These are phyloP conservation scores for Epistrophe grossulariae DNA, from an alignment of 2,888 invertebrate genomes.

Conservation along the genomic window DNA sequence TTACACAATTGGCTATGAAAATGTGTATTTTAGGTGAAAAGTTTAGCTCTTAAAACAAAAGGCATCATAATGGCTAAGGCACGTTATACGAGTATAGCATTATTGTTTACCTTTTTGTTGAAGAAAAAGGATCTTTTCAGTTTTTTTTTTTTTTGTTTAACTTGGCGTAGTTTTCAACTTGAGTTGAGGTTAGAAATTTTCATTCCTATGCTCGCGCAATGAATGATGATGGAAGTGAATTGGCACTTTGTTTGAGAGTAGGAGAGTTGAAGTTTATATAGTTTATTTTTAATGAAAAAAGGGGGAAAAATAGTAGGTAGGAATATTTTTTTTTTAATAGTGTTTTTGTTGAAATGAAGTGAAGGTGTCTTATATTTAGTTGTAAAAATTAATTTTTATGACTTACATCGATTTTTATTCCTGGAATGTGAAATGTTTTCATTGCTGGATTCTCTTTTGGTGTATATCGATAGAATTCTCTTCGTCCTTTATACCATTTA, in stretches of 20 bases:
- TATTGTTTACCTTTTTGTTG: conserved; percentile 18
- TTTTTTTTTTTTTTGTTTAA: background rate
- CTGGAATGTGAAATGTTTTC: conserved; percentile 89
- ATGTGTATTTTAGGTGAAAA: conserved; percentile 76
- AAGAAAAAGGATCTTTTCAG: conserved; percentile 21
- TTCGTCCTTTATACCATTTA: conserved; percentile 93
- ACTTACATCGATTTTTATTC: conserved; percentile 92
- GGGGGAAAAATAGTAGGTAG: background rate
- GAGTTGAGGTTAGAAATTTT: conserved; percentile 35
- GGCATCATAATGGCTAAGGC: conserved; percentile 56
- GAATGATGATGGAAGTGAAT: conserved; percentile 46
- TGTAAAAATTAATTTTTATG: conserved; percentile 44
- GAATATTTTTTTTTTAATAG: background rate
- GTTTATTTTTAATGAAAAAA: background rate
- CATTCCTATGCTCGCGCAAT: background rate
- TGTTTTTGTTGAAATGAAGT: too few relatives aligned
- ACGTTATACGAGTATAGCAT: conserved; percentile 24
- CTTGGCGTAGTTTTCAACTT: conserved; percentile 21
- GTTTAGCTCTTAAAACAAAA: conserved; percentile 71
- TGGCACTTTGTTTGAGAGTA: conserved; percentile 23
- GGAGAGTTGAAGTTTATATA: conserved; percentile 47
- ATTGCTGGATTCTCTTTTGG: conserved; percentile 89
- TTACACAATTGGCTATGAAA: conserved; percentile 74
- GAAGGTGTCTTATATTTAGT: background rate
- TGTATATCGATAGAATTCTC: conserved; percentile 93